phyloP scores from a whole-genome alignment of 64 coral and sea anemone species.

The Actinia tenebrosa region DNA sequence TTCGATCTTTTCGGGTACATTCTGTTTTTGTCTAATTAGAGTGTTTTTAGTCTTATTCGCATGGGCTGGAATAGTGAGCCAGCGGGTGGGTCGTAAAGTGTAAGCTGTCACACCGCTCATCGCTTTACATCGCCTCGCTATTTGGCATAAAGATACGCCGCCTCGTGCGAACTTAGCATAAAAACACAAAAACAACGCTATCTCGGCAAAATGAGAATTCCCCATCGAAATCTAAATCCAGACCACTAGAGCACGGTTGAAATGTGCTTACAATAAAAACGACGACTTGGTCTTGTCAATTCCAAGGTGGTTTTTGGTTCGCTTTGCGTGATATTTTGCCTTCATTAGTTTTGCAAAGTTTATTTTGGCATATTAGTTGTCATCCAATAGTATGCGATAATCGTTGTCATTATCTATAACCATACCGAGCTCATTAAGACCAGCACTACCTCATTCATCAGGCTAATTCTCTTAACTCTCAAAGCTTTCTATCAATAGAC shows the following conservation, averaged over 20 bases:
- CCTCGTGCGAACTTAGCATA: constrained; percentile 17
- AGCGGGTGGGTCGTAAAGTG: constrained; percentile 26
- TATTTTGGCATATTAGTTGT: constrained; percentile 69
- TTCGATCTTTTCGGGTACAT: constrained; percentile 13
- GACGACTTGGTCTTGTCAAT: constrained; percentile 7
- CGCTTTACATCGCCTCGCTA: constrained; percentile 4
- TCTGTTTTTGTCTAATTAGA: constrained; percentile 23
- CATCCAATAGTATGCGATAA: constrained; percentile 80
- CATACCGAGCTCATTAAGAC: constrained; percentile 80
- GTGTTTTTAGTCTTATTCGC: constrained; percentile 10
- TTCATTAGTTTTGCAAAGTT: constrained; percentile 88
- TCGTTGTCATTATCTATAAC: constrained; percentile 68
- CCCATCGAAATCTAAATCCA: constrained; percentile 5
- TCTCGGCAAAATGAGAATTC: constrained; percentile 15
- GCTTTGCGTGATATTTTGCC: constrained; percentile 53
- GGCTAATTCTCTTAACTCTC: constrained; percentile 81
- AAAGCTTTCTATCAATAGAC: constrained; percentile 72
- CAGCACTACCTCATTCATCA: constrained; percentile 58
- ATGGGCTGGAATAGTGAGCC: constrained; percentile 12
- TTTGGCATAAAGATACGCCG: constrained; percentile 15
- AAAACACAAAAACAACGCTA: constrained; percentile 30
- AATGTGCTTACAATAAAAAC: neutral
- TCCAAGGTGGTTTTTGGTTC: neutral
- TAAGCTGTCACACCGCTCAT: constrained; percentile 24
- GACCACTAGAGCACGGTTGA: constrained; percentile 6